Percentiles rank a stretch among this genome's conserved stretches.
These are phyloP conservation scores for Cepaea hortensis DNA, from an alignment of 2,888 invertebrate species.

Conservation along the genomic window DNA sequence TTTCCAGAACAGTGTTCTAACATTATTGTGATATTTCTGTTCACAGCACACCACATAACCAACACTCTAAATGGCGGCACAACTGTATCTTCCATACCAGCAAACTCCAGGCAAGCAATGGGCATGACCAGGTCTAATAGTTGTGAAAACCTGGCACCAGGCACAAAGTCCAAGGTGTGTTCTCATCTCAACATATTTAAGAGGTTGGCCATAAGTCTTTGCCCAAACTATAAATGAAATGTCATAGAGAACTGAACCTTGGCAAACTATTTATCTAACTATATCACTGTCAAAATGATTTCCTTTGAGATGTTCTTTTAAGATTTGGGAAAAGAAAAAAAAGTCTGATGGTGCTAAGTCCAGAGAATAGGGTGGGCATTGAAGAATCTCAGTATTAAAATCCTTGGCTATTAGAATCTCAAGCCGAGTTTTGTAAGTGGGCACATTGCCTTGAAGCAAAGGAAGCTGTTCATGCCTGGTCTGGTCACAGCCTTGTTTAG, in stretches of 20 bases:
- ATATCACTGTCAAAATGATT: not conserved
- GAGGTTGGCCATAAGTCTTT: not conserved
- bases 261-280: not conserved
- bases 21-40: not conserved
- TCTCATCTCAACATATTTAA: not conserved
- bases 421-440: too few species aligned
- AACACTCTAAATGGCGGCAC: conserved; percentile 40
- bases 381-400: too few species aligned
- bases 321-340: not conserved
- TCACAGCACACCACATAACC: conserved; percentile 45
- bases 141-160: conserved; percentile 58
- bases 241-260: not conserved
- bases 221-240: not conserved
- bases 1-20: too few species aligned
- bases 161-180: conserved; percentile 52
- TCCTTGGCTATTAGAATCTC: too few species aligned
- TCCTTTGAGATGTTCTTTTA: too few species aligned
- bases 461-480: too few species aligned
- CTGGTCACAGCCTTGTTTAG: too few species aligned
- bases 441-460: too few species aligned
- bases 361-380: too few species aligned
- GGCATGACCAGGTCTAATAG: conserved; percentile 61
- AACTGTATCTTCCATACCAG: conserved; percentile 41
- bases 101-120: conserved; percentile 51
- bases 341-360: too few species aligned